Conservation (phyloP, 2,888 invertebrate genomes). For the Aporophyla nigra region DNA sequence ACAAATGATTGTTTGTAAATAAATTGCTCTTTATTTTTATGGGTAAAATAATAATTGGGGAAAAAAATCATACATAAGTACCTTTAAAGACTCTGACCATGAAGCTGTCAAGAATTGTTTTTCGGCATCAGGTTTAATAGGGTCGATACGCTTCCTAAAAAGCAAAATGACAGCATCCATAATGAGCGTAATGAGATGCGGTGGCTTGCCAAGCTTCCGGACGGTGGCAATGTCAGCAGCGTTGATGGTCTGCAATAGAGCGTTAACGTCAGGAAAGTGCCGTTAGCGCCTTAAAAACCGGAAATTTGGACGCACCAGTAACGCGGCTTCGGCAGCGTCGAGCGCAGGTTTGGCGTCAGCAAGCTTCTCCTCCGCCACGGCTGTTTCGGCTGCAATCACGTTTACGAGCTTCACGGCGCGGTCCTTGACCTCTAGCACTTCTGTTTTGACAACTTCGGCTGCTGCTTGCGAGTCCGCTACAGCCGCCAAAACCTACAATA, state of each 20-base stretch:
- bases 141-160: slow-evolving; percentile 94
- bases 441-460: slow-evolving; percentile 95
- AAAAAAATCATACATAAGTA: slow-evolving; percentile 68
- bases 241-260: slow-evolving; percentile 94
- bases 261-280: background rate
- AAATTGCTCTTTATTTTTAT: background rate
- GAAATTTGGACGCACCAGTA: slow-evolving; percentile 88
- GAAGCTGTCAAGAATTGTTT: slow-evolving; percentile 95
- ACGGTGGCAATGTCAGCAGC: slow-evolving; percentile 97
- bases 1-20: background rate
- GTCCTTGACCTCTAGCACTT: slow-evolving; percentile 95
- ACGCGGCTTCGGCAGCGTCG: slow-evolving; percentile 96
- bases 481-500: slow-evolving; percentile 91
- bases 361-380: slow-evolving; percentile 94
- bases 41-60: background rate
- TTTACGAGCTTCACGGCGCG: slow-evolving; percentile 95
- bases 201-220: slow-evolving; percentile 97
- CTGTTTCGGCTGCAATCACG: slow-evolving; percentile 95
- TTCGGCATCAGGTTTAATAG: slow-evolving; percentile 93
- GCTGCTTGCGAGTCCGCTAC: slow-evolving; percentile 95
- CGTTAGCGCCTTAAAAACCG: background rate
- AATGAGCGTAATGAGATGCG: slow-evolving; percentile 96
- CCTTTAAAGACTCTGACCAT: slow-evolving; percentile 96
- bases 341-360: slow-evolving; percentile 96
- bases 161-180: slow-evolving; percentile 97